Evolutionary conservation across 2,113 vertebrate genomes (phyloP), one percentile per base, ranked within the genome.

Genomic region (Dromiciops gliroides): DNA sequence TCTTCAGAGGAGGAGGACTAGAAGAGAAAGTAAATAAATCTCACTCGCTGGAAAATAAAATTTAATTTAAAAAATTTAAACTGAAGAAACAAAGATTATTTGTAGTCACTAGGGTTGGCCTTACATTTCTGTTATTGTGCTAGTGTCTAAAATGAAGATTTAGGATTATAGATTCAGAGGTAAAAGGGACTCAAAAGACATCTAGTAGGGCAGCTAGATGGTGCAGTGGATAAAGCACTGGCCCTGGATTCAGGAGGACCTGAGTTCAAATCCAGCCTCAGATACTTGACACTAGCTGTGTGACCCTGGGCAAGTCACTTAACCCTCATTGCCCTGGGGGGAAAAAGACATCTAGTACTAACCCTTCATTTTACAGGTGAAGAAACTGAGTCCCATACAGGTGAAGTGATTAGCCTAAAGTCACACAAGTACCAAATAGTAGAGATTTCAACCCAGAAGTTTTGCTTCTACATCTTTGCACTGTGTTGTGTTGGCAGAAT

Each of bases 71-170:
- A 67, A 67, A n/a, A 16, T 67, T 4, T 67, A 67, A 37, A 3
- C n/a, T n/a, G 60, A 67, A 67, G 31, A 12, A 37, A 67, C 60
- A 67, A 91, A 90, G 92, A 50, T 44, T 8, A 22, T 14, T 52
- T 49, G 26, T 88, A 24, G 6, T 90, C 37, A 28, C 67, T 50
- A n/a, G 60, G 50, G 67, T 3, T 92, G 24, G 51, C 89, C 90
- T 94, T 25, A 28, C 94, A 95, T 89, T 89, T 94, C 47, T 3
- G 16, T 22, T 75, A 47, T 51, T 48, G 37, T 92, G 50, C 75
- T 0, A 93, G 31, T 31, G 49, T 89, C 96, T 52, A 94, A 96
- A 96, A 90, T 91, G 1, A 49, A 90, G 90, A 90, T 90, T 10
- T 56, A 28, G 53, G 24, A 56, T 56, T 56, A 56, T 28, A 67